Conservation (phyloP, 2,113 vertebrate genomes). For the Clarias batrachus region DNA sequence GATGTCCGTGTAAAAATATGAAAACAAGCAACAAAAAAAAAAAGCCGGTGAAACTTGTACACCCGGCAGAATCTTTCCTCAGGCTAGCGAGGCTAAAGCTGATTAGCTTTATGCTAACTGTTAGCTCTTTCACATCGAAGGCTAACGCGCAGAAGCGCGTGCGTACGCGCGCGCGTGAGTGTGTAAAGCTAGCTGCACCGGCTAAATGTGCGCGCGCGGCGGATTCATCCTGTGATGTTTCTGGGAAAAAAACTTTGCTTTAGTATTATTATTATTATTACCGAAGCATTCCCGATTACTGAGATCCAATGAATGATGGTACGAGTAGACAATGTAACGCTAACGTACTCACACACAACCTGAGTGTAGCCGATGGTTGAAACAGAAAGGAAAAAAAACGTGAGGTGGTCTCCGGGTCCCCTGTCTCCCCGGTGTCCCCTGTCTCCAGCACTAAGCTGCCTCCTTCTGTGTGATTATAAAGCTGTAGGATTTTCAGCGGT, state of each 20-base stretch:
- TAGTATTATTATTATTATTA: not conserved
- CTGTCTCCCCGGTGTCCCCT: constrained; percentile 15
- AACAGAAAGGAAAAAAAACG: constrained; percentile 6
- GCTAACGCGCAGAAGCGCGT: constrained; percentile 51
- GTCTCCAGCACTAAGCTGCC: constrained; percentile 37
- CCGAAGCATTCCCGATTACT: not conserved
- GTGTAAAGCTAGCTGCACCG: constrained; percentile 58
- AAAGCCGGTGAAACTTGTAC: constrained; percentile 9
- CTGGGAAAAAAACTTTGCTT: constrained; percentile 6
- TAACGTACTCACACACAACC: constrained; percentile 51
- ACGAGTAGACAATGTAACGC: not conserved
- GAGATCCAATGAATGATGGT: not conserved
- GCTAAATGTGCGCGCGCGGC: constrained; percentile 44
- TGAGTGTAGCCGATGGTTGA: constrained; percentile 45
- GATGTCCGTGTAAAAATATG: no score
- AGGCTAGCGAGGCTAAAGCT: not conserved
- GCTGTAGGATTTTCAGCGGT: constrained; percentile 44
- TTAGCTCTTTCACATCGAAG: constrained; percentile 12
- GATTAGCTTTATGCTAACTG: not conserved
- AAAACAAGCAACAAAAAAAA: constrained; percentile 23
- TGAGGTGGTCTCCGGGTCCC: constrained; percentile 18
- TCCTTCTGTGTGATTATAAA: constrained; percentile 51
- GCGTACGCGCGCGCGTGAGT: constrained; percentile 13
- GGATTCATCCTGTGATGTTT: constrained; percentile 14
- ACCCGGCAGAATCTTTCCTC: constrained; percentile 14